A percentile compares a stretch with the other conserved stretches of the same genome.
These are phyloP conservation scores for Quadriops clusia DNA, from an alignment of 2,888 invertebrate genomes.

Conservation along the genomic window DNA sequence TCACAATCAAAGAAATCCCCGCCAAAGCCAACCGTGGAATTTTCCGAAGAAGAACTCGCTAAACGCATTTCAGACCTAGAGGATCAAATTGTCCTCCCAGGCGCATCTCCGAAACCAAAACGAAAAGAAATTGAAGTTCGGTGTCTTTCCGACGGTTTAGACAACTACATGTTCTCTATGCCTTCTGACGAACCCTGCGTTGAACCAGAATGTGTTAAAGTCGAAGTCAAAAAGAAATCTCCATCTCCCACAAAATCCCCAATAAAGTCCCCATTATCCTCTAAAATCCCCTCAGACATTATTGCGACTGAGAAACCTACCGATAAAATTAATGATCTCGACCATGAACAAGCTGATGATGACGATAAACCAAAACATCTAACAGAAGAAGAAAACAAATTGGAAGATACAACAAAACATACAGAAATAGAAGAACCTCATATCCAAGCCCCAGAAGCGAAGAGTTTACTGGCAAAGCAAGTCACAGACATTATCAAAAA, in stretches of 20 bases:
- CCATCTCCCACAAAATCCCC: no score
- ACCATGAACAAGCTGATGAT: conserved; percentile 6
- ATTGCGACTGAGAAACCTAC: not conserved
- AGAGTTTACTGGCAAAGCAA: no score
- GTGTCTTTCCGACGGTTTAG: no score
- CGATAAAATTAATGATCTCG: not conserved
- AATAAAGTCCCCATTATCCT: no score
- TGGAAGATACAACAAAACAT: no score
- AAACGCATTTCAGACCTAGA: conserved; percentile 11
- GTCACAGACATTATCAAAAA: no score
- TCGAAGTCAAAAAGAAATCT: conserved; percentile 21
- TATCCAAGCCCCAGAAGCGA: no score
- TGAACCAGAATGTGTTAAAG: conserved; percentile 28
- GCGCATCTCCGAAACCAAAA: conserved; percentile 3
- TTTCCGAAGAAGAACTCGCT: conserved; percentile 11
- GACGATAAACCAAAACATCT: no score
- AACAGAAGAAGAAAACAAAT: no score
- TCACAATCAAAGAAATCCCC: not conserved
- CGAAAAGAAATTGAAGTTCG: conserved; percentile 6
- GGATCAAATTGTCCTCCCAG: conserved; percentile 11
- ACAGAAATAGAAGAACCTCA: no score
- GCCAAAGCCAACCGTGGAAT: conserved; percentile 3
- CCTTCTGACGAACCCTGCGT: conserved; percentile 15
- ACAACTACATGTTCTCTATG: no score
- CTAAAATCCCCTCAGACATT: not conserved